Base-by-base conservation (phyloP, 2,888 invertebrate species). In the Dryobotodes eremita region DNA sequence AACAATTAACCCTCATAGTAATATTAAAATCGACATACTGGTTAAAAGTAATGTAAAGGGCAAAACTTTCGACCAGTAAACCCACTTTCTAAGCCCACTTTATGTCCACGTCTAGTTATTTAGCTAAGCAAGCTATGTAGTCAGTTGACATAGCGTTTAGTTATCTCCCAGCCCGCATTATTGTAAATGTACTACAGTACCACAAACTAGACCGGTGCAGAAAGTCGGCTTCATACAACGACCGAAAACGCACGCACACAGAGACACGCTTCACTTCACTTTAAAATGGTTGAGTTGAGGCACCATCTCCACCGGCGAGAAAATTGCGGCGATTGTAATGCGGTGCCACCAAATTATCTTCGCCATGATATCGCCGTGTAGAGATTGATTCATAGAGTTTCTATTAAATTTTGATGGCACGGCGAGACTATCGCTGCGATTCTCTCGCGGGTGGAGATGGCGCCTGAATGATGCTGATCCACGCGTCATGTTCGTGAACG, bases 141-240 rank as follows among this genome's bases (percentile, higher is more conserved):
- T 42, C 26, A 79, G 57, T 71, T n/a, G 70, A 64, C 23, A 42
- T 61, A 80, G 36, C 2, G 6, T 61, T 59, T 15, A 53, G 20
- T 80, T 46, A 48, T 48, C n/a, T 36, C 59, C 46, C 31, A 50
- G 74, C 26, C 31, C 50, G 57, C 50, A 23, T 42, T 23, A 50
- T 31, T 46, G 72, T 72, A 70, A 78, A 61, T 55, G 31, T 61
- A 57, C 50, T 61, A 68, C 17, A 61, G 17, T 42, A 23, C 13
- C 48, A 77, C 57, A 17, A 26, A 13, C 50, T 65, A 10, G 0
- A 66, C 2, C 15, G 10, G 15, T 0, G 11, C 42, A 53, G 50
- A 31, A 66, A 17, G 0, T 55, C 26, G 23, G 7, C 23, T 36
- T 3, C 13, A n/a, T 42, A 50, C 17, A 75, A 57, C 36, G 17